These are phyloP conservation scores for Heliocidaris erythrogramma DNA, from an alignment of 35 echinoderm and acorn worm species.

Conservation along the genomic window DNA sequence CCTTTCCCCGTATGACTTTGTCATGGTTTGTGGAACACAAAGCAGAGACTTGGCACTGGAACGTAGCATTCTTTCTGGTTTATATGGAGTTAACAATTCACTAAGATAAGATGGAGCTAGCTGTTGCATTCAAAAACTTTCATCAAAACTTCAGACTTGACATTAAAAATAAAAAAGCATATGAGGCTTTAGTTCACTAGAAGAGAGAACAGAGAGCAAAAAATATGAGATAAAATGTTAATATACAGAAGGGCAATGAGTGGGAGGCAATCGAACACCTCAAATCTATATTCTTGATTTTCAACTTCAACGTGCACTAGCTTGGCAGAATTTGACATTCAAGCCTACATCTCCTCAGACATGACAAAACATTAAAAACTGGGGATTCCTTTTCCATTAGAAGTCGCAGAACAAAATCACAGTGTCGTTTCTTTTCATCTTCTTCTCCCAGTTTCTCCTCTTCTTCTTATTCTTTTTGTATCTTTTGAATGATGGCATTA, in stretches of 20 bases:
- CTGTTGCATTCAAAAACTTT: no score
- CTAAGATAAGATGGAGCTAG: no score
- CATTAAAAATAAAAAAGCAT: no score
- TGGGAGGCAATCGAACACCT: not conserved
- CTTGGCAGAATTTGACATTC: not conserved
- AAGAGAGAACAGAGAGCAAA: not conserved
- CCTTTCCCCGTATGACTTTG: no score
- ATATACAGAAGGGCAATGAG: not conserved
- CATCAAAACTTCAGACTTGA: no score
- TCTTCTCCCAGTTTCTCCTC: not conserved
- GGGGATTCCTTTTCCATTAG: not conserved
- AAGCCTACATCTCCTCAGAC: not conserved
- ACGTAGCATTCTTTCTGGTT: no score
- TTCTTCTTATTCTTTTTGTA: not conserved
- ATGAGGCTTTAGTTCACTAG: no score
- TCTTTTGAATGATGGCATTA: not conserved
- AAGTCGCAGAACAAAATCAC: not conserved
- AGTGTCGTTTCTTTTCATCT: not conserved
- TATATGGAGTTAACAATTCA: no score
- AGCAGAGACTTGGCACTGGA: no score
- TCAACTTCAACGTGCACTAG: not conserved
- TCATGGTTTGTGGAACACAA: no score
- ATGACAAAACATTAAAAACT: not conserved
- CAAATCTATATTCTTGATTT: not conserved
- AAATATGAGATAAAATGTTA: not conserved